Evolutionary conservation across 2,797 vertebrate species (phyloP), one percentile per base, ranked within the genome.

Genomic region (Rousettus madagascariensis): DNA sequence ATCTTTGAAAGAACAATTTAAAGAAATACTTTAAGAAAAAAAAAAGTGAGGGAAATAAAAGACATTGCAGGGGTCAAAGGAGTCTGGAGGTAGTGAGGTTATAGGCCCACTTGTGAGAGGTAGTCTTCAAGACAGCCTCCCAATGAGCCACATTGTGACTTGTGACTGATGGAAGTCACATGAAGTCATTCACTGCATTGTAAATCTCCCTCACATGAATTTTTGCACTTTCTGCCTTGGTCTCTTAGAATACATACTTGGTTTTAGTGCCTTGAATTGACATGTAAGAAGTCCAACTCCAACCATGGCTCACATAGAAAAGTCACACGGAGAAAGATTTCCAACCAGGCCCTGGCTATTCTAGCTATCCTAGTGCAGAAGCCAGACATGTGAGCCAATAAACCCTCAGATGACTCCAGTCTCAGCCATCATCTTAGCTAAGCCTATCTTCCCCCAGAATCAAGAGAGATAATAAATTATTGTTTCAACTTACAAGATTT

Each of bases 1-100:
- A 79, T 49, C 72, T 83, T 87, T 85, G 36, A 88, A 43, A 86
- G 59, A 92, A 85, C 19, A 55, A 78, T 30, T 51, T 91, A 79
- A 86, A 36, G 28, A 16, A 94, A 68, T 22, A 33, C 6, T 83
- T 46, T 46, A 57, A 94, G 26, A 20, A 57, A 86, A 88, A 94
- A n/a, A 20, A 57, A 86, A 88, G 20, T 13, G 10, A 30, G 30
- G 28, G 22, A 55, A 69, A 77, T 77, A 86, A 86, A 86, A 91
- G 33, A 57, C 17, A 55, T 6, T 5, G 0, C 7, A 85, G 51
- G 28, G 1, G 17, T 26, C 30, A 63, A n/a, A 86, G 41, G n/a
- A 84, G 36, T 9, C 20, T 84, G 30, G 30, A 57, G 22, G 13
- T 10, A 16, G 28, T 22, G 51, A 92, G 12, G 19, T 20, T 20